Evolutionary conservation across 2,113 vertebrate genomes (phyloP).

Genomic region (Hippopotamus amphibius): DNA sequence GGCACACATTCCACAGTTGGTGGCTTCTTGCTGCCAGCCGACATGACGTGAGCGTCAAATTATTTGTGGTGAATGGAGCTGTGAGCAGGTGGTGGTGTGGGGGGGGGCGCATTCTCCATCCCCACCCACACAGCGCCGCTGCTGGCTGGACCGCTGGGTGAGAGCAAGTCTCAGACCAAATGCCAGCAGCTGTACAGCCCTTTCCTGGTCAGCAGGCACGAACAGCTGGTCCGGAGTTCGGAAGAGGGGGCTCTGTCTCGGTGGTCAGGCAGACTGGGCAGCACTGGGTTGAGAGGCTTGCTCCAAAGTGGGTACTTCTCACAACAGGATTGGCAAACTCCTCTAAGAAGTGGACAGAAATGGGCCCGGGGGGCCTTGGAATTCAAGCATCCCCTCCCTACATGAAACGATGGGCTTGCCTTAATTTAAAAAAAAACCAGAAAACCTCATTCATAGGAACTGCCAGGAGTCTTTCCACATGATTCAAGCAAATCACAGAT

Average conservation of each 20-base stretch:
- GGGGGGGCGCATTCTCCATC: background rate
- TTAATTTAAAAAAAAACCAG: background rate
- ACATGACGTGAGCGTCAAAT: slow-evolving; percentile 7
- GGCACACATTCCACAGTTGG: slow-evolving; percentile 41
- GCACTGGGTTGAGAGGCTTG: background rate
- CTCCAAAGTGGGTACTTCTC: background rate
- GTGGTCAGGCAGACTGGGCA: background rate
- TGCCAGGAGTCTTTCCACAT: background rate
- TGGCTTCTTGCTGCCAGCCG: background rate
- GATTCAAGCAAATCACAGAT: background rate
- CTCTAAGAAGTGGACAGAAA: background rate
- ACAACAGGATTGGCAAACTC: background rate
- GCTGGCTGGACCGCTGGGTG: background rate
- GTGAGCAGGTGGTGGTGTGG: slow-evolving; percentile 54
- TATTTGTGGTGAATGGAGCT: slow-evolving; percentile 53
- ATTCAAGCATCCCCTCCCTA: background rate
- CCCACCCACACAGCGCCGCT: background rate
- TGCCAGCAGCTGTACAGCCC: background rate
- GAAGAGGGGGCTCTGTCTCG: background rate
- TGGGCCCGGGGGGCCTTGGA: background rate
- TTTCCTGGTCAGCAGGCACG: background rate
- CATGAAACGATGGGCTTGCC: background rate
- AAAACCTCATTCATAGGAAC: background rate
- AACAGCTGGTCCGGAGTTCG: background rate
- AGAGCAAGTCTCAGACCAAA: background rate